Percentiles rank a stretch among this genome's conserved stretches.
phyloP scores from a whole-genome alignment of 1,140 invertebrate species.

The Lepeophtheirus salmonis region DNA sequence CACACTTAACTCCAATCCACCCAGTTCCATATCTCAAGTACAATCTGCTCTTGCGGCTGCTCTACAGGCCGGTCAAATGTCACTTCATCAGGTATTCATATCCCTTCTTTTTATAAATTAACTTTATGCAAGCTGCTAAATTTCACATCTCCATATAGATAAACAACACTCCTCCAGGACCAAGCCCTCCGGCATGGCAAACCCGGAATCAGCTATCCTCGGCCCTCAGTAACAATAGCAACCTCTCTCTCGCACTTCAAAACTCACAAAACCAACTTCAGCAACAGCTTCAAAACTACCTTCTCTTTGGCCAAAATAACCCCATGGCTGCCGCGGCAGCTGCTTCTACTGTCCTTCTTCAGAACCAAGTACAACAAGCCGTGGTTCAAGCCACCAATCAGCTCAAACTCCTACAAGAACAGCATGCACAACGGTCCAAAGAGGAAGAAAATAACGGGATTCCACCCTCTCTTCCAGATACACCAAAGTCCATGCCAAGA shows the following conservation, averaged over 20 bases:
- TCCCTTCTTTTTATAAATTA: neutral
- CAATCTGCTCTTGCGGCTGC: constrained; percentile 40
- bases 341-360: neutral
- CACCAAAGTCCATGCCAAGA: neutral
- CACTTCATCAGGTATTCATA: constrained; percentile 33
- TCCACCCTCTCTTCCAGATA: constrained; percentile 29
- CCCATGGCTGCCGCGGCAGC: constrained; percentile 26
- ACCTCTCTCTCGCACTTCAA: neutral
- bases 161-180: neutral
- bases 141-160: neutral
- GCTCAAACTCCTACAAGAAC: constrained; percentile 38
- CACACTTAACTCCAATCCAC: too few species aligned
- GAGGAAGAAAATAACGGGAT: constrained; percentile 82
- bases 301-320: constrained; percentile 30
- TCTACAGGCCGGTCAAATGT: constrained; percentile 39
- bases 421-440: constrained; percentile 42
- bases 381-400: constrained; percentile 63
- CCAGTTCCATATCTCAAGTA: constrained; percentile 24
- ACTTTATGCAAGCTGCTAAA: neutral
- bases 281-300: constrained; percentile 30
- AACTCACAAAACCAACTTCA: constrained; percentile 16
- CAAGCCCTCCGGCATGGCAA: neutral
- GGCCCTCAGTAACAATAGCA: neutral
- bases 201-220: neutral
- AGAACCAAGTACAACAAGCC: constrained; percentile 43